Conservation (phyloP, 1,140 invertebrate species). For the Leptinotarsa defecta region DNA sequence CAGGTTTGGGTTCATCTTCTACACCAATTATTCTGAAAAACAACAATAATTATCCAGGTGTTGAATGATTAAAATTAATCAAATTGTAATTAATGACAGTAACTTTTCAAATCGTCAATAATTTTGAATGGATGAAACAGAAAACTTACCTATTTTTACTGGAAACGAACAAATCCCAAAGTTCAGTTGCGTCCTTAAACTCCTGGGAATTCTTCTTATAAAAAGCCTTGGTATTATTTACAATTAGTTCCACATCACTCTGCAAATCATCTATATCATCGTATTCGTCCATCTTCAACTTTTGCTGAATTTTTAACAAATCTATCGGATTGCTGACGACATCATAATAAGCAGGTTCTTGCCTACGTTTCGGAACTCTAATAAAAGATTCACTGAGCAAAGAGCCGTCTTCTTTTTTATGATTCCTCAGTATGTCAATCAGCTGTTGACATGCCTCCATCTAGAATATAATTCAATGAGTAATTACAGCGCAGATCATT, state of each 20-base stretch:
- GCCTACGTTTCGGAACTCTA: constrained; percentile 86
- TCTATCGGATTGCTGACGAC: constrained; percentile 93
- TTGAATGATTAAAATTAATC: no score
- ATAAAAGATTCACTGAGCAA: constrained; percentile 94
- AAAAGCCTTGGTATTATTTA: constrained; percentile 91
- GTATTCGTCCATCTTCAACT: constrained; percentile 94
- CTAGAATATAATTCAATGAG: constrained; percentile 56
- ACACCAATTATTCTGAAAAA: constrained; percentile 9
- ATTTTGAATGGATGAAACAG: neutral
- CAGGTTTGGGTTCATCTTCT: constrained; percentile 14
- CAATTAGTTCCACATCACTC: constrained; percentile 83
- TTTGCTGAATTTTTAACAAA: constrained; percentile 91
- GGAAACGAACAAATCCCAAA: constrained; percentile 83
- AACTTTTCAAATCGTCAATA: no score
- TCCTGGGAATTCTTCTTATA: constrained; percentile 87
- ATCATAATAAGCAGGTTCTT: constrained; percentile 89
- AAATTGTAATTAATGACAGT: no score
- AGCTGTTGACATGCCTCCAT: constrained; percentile 88
- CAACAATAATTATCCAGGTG: neutral
- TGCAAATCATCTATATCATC: constrained; percentile 87
- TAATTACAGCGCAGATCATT: no score
- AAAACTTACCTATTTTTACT: constrained; percentile 57
- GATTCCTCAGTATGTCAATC: constrained; percentile 88
- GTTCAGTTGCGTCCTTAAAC: constrained; percentile 86
- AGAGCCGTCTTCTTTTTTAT: constrained; percentile 90